phyloP scores from a whole-genome alignment of 1,140 invertebrate species.

The Hyphantria cunea region DNA sequence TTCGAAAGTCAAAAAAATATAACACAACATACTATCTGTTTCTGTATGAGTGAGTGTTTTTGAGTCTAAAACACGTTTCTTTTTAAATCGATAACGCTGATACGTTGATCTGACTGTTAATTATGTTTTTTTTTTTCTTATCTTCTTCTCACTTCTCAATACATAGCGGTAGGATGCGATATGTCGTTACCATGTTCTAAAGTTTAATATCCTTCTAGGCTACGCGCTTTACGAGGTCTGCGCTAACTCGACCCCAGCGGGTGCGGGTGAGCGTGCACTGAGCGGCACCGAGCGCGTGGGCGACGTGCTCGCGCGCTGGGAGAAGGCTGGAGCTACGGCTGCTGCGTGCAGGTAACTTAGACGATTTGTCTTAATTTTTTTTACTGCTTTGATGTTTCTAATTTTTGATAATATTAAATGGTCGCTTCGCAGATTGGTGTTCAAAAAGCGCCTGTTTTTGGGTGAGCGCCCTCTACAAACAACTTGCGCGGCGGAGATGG shows the following conservation, averaged over 20 bases:
- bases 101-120: no score
- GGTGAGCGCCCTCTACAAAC: conserved; percentile 90
- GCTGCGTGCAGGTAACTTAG: conserved; percentile 83
- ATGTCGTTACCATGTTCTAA: no score
- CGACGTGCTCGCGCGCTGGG: conserved; percentile 98
- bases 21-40: no score
- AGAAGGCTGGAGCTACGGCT: conserved; percentile 87
- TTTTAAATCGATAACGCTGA: not conserved
- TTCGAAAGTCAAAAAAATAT: no score
- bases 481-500: conserved; percentile 94
- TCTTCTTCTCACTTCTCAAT: no score
- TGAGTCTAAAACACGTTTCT: no score
- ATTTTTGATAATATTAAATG: not conserved
- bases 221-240: conserved; percentile 92
- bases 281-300: conserved; percentile 93
- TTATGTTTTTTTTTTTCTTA: no score
- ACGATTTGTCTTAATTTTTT: not conserved
- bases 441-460: conserved; percentile 96
- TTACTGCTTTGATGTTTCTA: not conserved
- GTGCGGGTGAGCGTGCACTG: conserved; percentile 91
- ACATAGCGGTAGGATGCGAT: no score
- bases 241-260: conserved; percentile 76
- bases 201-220: conserved; percentile 62
- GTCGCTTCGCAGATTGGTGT: conserved; percentile 84
- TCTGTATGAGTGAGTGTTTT: no score